Evolutionary conservation across 2,797 vertebrate species (phyloP).

Genomic region (Nannoperca australis): DNA sequence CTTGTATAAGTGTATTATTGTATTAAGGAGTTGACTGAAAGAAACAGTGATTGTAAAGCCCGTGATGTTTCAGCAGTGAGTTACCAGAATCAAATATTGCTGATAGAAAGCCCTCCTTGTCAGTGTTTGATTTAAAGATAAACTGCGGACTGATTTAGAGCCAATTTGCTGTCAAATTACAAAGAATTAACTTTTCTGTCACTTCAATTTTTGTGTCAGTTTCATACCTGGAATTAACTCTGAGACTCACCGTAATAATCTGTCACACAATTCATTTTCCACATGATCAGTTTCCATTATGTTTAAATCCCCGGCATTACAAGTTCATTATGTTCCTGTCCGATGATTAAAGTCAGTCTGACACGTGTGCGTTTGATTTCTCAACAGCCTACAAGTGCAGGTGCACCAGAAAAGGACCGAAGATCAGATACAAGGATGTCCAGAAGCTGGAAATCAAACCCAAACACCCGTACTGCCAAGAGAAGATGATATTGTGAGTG

Average conservation of each 20-base stretch:
- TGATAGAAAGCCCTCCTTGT: background rate
- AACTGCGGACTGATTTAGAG: conserved; percentile 16
- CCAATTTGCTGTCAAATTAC: conserved; percentile 23
- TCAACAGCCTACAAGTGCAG: conserved; percentile 95
- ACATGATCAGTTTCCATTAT: conserved; percentile 1
- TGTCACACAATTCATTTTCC: conserved; percentile 5
- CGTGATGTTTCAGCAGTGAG: background rate
- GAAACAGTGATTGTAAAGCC: background rate
- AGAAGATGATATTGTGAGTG: conserved; percentile 99
- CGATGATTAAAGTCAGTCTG: background rate
- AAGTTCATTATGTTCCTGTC: conserved; percentile 7
- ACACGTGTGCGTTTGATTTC: conserved; percentile 19
- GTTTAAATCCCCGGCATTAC: background rate
- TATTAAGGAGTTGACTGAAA: background rate
- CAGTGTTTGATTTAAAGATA: conserved; percentile 20
- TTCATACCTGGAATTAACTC: conserved; percentile 20
- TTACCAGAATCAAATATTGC: background rate
- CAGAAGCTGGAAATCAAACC: conserved; percentile 99
- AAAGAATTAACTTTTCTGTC: conserved; percentile 14
- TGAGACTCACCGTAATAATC: conserved; percentile 4
- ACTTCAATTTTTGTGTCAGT: background rate
- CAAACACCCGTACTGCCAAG: conserved; percentile 96
- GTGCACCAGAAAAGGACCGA: conserved; percentile 97
- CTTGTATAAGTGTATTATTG: background rate
- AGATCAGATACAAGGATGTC: conserved; percentile 97